These are phyloP conservation scores for Acanthacorydalis orientalis DNA, from an alignment of 2,888 invertebrate species.

Conservation along the genomic window DNA sequence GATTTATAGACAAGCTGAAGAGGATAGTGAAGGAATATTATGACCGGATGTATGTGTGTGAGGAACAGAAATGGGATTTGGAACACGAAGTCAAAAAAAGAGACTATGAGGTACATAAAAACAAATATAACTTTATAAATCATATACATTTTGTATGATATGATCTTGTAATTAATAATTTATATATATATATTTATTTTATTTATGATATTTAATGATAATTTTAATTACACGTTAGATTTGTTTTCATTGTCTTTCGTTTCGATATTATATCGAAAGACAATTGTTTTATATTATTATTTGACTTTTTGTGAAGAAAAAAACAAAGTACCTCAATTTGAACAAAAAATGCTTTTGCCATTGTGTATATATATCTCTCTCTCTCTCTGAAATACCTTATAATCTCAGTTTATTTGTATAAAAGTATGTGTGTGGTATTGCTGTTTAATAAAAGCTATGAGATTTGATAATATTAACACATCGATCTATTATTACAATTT, in stretches of 20 bases:
- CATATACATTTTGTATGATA: constrained; percentile 13
- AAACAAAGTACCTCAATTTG: no score
- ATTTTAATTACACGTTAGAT: not conserved
- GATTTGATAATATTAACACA: not conserved
- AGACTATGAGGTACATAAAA: constrained; percentile 85
- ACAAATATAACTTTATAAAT: no score
- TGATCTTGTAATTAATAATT: not conserved
- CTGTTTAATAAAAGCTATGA: not conserved
- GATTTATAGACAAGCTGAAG: constrained; percentile 70
- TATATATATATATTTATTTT: not conserved
- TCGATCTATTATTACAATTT: no score
- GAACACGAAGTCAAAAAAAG: constrained; percentile 99
- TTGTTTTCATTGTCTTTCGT: not conserved
- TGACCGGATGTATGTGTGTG: constrained; percentile 93
- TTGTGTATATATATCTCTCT: constrained; percentile 2
- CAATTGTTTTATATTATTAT: not conserved
- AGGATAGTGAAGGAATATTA: constrained; percentile 90
- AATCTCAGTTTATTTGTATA: not conserved
- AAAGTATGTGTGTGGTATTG: not conserved
- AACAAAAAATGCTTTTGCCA: constrained; percentile 3
- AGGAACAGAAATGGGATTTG: constrained; percentile 99
- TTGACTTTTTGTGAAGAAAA: no score
- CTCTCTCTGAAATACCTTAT: not conserved
- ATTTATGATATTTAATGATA: no score
- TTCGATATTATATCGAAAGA: not conserved